A percentile compares a stretch with the other conserved stretches of the same genome.
These are phyloP conservation scores for Pogoniulus pusillus DNA, from an alignment of 2,797 vertebrate species.

Conservation along the genomic window DNA sequence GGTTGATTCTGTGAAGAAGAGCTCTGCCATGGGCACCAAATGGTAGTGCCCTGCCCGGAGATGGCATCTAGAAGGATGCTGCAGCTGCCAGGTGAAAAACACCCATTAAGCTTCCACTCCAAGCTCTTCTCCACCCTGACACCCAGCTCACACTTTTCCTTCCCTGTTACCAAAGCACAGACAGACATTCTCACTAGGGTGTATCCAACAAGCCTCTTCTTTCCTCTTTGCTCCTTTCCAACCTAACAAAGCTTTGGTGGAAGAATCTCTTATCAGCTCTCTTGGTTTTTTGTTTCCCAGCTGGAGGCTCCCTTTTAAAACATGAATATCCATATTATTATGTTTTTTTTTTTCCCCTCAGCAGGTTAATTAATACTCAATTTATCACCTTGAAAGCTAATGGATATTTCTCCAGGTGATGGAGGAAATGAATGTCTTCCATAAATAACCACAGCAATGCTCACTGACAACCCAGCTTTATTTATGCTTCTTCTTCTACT, in stretches of 20 bases:
- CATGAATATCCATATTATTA: neutral
- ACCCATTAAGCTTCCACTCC: neutral
- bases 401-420: conserved; percentile 19
- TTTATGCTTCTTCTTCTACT: neutral
- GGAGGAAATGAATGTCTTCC: conserved; percentile 6
- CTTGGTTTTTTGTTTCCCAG: neutral
- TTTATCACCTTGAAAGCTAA: conserved; percentile 34
- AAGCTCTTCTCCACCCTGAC: neutral
- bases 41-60: neutral
- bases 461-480: neutral
- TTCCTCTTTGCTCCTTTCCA: neutral
- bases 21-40: no score
- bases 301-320: conserved; percentile 20
- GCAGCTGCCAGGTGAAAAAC: neutral
- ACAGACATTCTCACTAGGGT: neutral
- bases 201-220: neutral
- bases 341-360: neutral
- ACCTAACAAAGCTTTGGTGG: neutral
- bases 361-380: conserved; percentile 43
- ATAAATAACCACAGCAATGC: neutral
- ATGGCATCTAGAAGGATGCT: neutral
- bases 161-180: neutral
- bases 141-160: neutral
- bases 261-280: neutral
- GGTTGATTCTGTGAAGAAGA: no score